Evolutionary conservation across 2,888 invertebrate species (phyloP).

Genomic region (Autographa pulchrina): DNA sequence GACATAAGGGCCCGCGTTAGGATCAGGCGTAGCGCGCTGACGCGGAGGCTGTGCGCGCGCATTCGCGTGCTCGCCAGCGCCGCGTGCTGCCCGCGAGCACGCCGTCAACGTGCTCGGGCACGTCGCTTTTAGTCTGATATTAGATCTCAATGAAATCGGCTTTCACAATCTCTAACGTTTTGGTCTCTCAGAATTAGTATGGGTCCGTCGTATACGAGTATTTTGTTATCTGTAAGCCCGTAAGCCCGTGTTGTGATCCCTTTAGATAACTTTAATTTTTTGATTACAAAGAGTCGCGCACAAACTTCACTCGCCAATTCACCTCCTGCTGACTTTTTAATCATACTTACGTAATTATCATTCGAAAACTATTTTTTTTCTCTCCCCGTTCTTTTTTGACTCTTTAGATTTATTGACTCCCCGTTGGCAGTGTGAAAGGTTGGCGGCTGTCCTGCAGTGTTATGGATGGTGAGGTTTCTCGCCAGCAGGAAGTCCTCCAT

Average conservation of each 20-base stretch:
- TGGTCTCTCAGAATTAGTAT: constrained; percentile 24
- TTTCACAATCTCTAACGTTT: constrained; percentile 40
- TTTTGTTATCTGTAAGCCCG: background rate
- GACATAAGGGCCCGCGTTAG: constrained; percentile 11
- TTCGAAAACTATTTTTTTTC: no score
- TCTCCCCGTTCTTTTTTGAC: no score
- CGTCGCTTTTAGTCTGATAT: constrained; percentile 16
- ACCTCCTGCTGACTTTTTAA: no score
- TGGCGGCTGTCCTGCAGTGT: no score
- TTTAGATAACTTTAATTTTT: background rate
- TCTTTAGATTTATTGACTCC: no score
- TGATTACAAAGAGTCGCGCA: background rate
- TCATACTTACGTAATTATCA: no score
- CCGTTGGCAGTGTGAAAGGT: no score
- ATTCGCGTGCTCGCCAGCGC: background rate
- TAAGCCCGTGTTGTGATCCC: background rate
- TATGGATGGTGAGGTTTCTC: no score
- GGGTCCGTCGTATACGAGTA: background rate
- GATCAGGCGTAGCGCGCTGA: constrained; percentile 16
- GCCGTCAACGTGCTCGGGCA: background rate
- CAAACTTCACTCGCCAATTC: background rate
- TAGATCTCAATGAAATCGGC: constrained; percentile 35
- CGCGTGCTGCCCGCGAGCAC: no score
- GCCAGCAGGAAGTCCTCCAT: no score
- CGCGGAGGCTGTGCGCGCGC: constrained; percentile 10